Evolutionary conservation across 2,113 vertebrate species (phyloP), one percentile per base, ranked within the genome.

Genomic region (Natator depressus): DNA sequence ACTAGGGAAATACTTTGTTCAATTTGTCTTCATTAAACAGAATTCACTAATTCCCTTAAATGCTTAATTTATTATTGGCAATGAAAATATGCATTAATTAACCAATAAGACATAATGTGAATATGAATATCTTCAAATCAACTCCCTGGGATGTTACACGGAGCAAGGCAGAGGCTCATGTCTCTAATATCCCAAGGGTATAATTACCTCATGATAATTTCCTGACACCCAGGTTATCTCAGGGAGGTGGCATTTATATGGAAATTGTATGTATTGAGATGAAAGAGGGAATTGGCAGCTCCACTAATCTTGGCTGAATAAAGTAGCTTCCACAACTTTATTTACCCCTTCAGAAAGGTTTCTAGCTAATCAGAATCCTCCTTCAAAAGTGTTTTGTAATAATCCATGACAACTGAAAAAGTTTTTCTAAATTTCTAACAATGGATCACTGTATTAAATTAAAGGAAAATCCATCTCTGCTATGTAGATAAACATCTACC

Each of bases 201-300:
- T 94, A 90, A 96, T 93, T 97, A 96, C 88, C 50, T 87, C 85
- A 84, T n/a, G 5, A 80, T 92, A 94, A 93, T 93, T 97, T 82
- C 82, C 82, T 91, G 88, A 55, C 69, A 59, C 10, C 5, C 75
- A 20, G 89, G 95, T 93, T 90, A 69, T 91, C 90, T 91, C 17
- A 85, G 59, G 75, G 75, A 75, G 50, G 27, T 53, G 59, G 75
- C 75, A 27, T 20, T 75, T 11, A 76, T 87, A 80, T 84, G n/a
- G 93, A 95, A 89, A 46, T 59, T 38, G 42, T 38, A 78, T 65
- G 72, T 88, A 65, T 89, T 11, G 4, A 84, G 57, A 80, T 96
- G 92, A 91, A 93, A 78, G 82, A 76, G 91, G 82, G 69, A 83
- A 89, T 35, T 89, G 88, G 46, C 91, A 51, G 51, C 49, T 93